Base-by-base conservation (phyloP, 2,113 vertebrate species). In the Spea bombifrons region DNA sequence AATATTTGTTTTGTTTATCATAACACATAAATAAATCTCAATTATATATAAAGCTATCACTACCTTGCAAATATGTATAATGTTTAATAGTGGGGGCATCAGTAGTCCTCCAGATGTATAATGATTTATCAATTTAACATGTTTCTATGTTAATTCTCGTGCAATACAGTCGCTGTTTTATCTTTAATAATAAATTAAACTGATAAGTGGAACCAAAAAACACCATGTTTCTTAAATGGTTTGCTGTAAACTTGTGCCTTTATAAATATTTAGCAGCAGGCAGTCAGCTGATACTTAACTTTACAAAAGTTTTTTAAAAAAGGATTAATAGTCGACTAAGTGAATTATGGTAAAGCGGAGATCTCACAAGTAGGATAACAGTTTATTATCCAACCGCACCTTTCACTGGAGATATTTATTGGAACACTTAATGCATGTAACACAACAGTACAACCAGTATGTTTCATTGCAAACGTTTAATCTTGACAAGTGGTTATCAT, bases 401-500 rank as follows among this genome's bases (percentile, higher is more conserved):
- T 53, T 46, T 66, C 46, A 66, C 59, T 48, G 45, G 48, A 59
- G 30, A 9, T 72, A 49, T 68, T 78, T 78, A 66, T 72, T 72
- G 68, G 43, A 66, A 46, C 43, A 16, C 43, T 17, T 72, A 66
- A 47, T 46, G 57, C 30, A n/a, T 50, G 16, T 48, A 55, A 12
- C 49, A 30, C 48, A 59, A 71, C 47, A 78, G 71, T 52, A 55
- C 59, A 78, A 3, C 12, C 48, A 77, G 43, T 30, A 70, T 46
- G 63, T 4, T 64, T 64, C 17, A 15, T 48, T 68, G 66, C 61
- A 3, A 64, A 3, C 44, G 6, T 68, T 68, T 55, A 47, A 72
- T 66, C 59, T 72, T 78, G 76, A 78, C 61, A 78, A 78, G 76
- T 66, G 76, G 70, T 66, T 63, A 78, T 71, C 48, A 78, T 59